Evolutionary conservation across 1,140 invertebrate species (phyloP).

Genomic region (Charaxes varanes): DNA sequence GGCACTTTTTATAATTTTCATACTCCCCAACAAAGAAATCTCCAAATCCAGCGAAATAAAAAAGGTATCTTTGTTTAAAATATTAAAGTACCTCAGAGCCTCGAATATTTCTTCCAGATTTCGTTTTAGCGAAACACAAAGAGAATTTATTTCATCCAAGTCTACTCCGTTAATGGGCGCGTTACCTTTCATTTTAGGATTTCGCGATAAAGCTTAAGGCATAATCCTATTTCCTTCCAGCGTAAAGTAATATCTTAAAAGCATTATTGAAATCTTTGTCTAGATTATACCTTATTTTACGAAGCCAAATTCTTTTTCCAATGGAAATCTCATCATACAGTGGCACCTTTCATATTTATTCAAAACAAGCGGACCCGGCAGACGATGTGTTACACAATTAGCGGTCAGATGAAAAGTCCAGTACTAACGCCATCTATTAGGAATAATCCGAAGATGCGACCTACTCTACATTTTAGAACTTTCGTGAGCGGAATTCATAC

Average conservation of each 20-base stretch:
- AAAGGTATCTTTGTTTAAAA: conserved; percentile 13
- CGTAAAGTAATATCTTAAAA: conserved; percentile 1
- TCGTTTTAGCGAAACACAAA: conserved; percentile 16
- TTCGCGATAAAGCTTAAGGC: conserved; percentile 2
- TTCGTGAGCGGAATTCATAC: too few relatives aligned
- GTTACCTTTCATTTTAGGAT: conserved; percentile 15
- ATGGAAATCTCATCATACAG: neutral
- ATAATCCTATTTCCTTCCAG: conserved; percentile 2
- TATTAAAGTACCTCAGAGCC: conserved; percentile 11
- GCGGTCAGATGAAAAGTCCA: too few relatives aligned
- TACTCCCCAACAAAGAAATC: conserved; percentile 4
- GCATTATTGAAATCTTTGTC: conserved; percentile 2
- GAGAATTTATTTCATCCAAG: conserved; percentile 16
- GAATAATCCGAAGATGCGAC: too few relatives aligned
- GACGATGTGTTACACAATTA: too few relatives aligned
- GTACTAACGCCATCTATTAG: too few relatives aligned
- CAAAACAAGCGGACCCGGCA: too few relatives aligned
- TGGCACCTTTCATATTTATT: too few relatives aligned
- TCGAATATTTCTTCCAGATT: conserved; percentile 17
- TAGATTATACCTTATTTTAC: too few relatives aligned
- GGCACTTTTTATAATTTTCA: neutral
- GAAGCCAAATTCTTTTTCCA: neutral
- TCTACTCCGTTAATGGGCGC: conserved; percentile 17
- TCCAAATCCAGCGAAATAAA: neutral
- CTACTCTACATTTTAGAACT: too few relatives aligned